Evolutionary conservation across 2,113 vertebrate species (phyloP), one percentile per base, ranked within the genome.

Genomic region (Bufo bufo): DNA sequence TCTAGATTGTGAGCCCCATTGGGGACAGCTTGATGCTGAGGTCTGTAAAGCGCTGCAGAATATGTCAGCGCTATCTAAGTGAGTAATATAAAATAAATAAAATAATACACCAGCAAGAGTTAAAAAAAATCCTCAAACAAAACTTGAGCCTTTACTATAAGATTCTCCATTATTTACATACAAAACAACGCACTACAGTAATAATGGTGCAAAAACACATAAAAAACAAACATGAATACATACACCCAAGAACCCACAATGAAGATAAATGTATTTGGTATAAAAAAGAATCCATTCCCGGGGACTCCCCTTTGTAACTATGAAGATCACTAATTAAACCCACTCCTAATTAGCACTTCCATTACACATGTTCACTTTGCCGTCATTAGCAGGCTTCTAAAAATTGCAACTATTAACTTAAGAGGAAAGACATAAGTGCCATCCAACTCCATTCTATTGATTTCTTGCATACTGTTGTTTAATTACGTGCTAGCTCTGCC

Each of bases 331-430:
- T 79, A 79, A 79, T 79, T 56, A 33, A 52, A 23, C 19, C 50
- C 12, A 79, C 23, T 56, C 13, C 19, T 79, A 56, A 79, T 79
- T 79, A 79, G 49, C 49, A 77, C 47, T 77, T 52, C 11, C 52
- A 79, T 8, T 54, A 79, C 77, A 79, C 45, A 56, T 79, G 77
- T 79, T 50, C 75, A 49, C 75, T 50, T 77, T 79, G 54, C 77
- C 50, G 13, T 58, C 56, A 58, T 58, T 58, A 56, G 23, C 77
- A 58, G 12, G 23, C 33, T 58, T 56, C 77, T 79, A n/a, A n/a
- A 79, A 23, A 58, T 33, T 33, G 77, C 52, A 79, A 79, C 52
- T 33, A 79, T 56, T 58, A 79, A 56, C 52, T 23, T 54, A 6
- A 4, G 10, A 33, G 77, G 4, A 23, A 56, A 23, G 2, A 78